phyloP scores from a whole-genome alignment of 2,888 invertebrate species.

The Merodon equestris region DNA sequence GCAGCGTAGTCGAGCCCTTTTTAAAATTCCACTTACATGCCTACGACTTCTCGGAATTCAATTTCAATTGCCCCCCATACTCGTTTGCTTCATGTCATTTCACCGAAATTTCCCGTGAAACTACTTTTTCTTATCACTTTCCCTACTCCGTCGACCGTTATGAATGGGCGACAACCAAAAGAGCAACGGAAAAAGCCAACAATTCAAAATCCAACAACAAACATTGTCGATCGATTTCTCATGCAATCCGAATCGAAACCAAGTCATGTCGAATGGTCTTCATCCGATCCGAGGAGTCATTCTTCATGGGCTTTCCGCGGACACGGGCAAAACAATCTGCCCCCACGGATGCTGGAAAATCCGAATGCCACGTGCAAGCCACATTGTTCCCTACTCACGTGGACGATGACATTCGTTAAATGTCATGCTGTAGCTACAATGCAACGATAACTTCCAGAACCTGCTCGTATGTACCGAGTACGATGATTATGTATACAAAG shows the following conservation, averaged over 20 bases:
- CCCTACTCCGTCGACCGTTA: too few species aligned
- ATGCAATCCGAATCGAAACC: background rate
- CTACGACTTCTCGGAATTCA: background rate
- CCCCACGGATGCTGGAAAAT: conserved; percentile 13
- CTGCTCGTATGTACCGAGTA: conserved; percentile 5
- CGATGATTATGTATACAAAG: conserved; percentile 18
- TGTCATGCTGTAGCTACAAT: background rate
- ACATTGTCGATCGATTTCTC: conserved; percentile 38
- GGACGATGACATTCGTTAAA: conserved; percentile 10
- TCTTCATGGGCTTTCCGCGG: conserved; percentile 21
- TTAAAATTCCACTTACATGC: background rate
- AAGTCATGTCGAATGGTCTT: conserved; percentile 17
- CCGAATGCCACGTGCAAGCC: conserved; percentile 55
- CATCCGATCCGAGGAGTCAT: conserved; percentile 5
- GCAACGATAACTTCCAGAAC: conserved; percentile 46
- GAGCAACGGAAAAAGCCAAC: background rate
- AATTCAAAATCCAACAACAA: conserved; percentile 6
- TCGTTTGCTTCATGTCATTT: too few species aligned
- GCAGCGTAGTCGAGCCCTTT: too few species aligned
- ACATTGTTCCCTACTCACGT: conserved; percentile 32
- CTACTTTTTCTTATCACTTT: too few species aligned
- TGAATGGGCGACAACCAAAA: too few species aligned
- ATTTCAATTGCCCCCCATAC: background rate
- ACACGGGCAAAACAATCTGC: conserved; percentile 1
- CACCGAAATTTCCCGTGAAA: background rate